Percentiles rank a stretch among this genome's conserved stretches.
These are phyloP conservation scores for Borostomias antarcticus DNA, from an alignment of 2,797 vertebrate species.

Conservation along the genomic window DNA sequence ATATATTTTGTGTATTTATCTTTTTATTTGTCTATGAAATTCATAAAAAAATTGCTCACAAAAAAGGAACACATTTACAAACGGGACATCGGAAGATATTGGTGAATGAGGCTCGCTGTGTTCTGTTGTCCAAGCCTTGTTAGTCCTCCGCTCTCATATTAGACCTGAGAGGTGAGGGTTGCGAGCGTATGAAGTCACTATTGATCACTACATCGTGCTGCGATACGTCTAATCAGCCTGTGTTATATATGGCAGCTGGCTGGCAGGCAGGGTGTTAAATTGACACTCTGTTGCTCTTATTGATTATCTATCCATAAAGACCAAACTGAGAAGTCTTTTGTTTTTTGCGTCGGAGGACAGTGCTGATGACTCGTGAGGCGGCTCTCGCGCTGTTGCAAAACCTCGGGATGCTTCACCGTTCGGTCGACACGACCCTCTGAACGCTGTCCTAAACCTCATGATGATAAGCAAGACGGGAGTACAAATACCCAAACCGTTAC, in stretches of 20 bases:
- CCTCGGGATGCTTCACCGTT: too few relatives aligned
- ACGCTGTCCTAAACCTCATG: too few relatives aligned
- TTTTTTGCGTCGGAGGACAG: background rate
- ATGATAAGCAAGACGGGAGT: too few relatives aligned
- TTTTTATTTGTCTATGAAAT: too few relatives aligned
- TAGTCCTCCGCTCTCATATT: background rate
- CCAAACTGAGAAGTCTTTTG: background rate
- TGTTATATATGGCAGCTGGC: conserved; percentile 12
- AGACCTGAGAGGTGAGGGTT: background rate
- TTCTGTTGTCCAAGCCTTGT: background rate
- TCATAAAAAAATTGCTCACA: too few relatives aligned
- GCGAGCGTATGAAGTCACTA: background rate
- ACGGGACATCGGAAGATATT: too few relatives aligned
- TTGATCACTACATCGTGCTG: background rate
- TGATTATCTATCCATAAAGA: conserved; percentile 14
- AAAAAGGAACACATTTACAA: too few relatives aligned
- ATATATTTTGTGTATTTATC: too few relatives aligned
- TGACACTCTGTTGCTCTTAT: conserved; percentile 9
- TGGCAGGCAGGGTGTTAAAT: conserved; percentile 10
- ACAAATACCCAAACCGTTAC: too few relatives aligned
- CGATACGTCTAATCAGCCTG: background rate
- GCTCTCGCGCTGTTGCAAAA: too few relatives aligned
- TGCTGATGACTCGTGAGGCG: background rate
- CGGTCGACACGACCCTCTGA: too few relatives aligned
- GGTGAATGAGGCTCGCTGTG: too few relatives aligned